phyloP scores from a whole-genome alignment of 2,888 invertebrate species.

The Hyposoter didymator region DNA sequence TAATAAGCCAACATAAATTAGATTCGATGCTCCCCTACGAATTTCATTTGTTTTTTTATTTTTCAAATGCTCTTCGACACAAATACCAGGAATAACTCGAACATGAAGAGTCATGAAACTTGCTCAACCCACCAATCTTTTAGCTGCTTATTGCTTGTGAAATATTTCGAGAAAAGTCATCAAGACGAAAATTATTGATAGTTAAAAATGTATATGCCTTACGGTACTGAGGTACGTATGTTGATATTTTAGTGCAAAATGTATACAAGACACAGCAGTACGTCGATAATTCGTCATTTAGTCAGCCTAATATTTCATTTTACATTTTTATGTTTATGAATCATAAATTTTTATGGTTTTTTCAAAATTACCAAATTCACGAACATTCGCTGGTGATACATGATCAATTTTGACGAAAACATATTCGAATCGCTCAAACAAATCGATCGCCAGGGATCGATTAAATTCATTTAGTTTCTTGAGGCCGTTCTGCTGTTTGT shows the following conservation, averaged over 20 bases:
- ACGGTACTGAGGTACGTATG: neutral
- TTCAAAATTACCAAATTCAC: neutral
- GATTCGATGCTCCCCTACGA: conserved; percentile 9
- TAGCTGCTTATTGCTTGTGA: neutral
- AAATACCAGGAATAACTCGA: conserved; percentile 7
- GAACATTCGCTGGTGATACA: neutral
- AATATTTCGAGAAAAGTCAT: conserved; percentile 34
- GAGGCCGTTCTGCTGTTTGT: neutral
- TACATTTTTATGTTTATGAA: conserved; percentile 4
- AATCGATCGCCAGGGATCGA: neutral
- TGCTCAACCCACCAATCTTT: neutral
- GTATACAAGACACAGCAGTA: no score
- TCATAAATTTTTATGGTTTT: neutral
- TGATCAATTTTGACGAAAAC: neutral
- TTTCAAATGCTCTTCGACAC: neutral
- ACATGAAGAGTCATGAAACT: conserved; percentile 15
- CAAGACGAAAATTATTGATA: conserved; percentile 21
- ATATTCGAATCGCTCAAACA: neutral
- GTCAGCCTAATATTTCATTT: neutral
- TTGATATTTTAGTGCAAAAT: conserved; percentile 2
- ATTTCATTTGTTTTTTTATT: neutral
- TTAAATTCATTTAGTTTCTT: neutral
- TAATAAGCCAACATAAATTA: conserved; percentile 4
- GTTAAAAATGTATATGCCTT: neutral
- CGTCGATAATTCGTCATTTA: neutral